These are phyloP conservation scores for Lepidonotus clava DNA, from an alignment of 2,888 invertebrate genomes.

Conservation along the genomic window DNA sequence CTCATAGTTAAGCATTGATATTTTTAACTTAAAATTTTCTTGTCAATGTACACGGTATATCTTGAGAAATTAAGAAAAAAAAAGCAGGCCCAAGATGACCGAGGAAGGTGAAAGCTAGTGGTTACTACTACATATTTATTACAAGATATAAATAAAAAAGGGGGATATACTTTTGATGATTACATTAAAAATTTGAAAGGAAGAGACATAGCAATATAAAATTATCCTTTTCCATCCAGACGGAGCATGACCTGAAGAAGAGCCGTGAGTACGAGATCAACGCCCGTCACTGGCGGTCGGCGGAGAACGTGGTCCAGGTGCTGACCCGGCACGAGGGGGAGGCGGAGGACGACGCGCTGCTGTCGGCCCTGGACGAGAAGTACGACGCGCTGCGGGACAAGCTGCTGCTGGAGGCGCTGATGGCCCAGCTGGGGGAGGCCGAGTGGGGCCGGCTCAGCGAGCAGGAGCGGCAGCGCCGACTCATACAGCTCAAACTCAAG, in stretches of 20 bases:
- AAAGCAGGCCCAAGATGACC: too few species aligned
- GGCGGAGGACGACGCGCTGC: slow-evolving; percentile 68
- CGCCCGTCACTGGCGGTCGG: slow-evolving; percentile 64
- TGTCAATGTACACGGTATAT: too few species aligned
- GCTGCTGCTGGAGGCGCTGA: slow-evolving; percentile 74
- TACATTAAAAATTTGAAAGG: too few species aligned
- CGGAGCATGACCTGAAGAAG: slow-evolving; percentile 68
- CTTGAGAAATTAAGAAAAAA: too few species aligned
- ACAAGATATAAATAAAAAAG: too few species aligned
- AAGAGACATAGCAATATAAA: too few species aligned
- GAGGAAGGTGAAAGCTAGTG: too few species aligned
- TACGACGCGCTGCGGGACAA: slow-evolving; percentile 76
- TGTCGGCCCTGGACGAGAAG: slow-evolving; percentile 74
- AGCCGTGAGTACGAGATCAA: slow-evolving; percentile 67
- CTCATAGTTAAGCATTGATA: too few species aligned
- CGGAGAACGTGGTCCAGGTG: slow-evolving; percentile 70
- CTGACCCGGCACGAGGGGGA: slow-evolving; percentile 72
- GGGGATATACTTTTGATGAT: too few species aligned
- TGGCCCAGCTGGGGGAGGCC: slow-evolving; percentile 62
- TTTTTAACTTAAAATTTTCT: too few species aligned
- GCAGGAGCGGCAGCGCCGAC: slow-evolving; percentile 61
- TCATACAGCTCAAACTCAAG: slow-evolving; percentile 62
- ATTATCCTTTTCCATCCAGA: slow-evolving; percentile 64
- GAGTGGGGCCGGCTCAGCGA: slow-evolving; percentile 63
- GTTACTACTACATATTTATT: too few species aligned